phyloP scores from a whole-genome alignment of 1,140 invertebrate genomes.

The Aphaenogaster ashmeadi region DNA sequence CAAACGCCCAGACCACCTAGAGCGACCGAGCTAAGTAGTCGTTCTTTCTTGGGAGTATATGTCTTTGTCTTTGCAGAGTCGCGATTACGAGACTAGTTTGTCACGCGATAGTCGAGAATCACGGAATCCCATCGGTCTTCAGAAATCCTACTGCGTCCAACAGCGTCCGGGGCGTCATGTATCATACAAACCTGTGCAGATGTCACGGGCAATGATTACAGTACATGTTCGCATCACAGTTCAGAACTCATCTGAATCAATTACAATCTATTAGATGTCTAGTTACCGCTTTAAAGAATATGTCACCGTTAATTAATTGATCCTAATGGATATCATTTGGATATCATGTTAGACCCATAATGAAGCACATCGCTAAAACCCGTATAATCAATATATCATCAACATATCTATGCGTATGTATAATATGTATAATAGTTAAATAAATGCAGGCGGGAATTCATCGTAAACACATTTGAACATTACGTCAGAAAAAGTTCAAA shows the following conservation, averaged over 20 bases:
- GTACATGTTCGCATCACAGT: conserved; percentile 25
- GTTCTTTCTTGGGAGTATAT: conserved; percentile 56
- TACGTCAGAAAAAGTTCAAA: background rate
- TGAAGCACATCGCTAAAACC: background rate
- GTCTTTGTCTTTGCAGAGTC: conserved; percentile 60
- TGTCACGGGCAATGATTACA: conserved; percentile 43
- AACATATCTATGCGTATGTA: background rate
- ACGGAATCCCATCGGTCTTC: conserved; percentile 64
- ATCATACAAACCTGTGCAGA: conserved; percentile 44
- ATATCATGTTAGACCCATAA: background rate
- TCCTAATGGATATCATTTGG: background rate
- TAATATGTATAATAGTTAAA: background rate
- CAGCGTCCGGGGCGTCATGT: conserved; percentile 20
- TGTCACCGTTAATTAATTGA: conserved; percentile 32
- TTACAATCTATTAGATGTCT: conserved; percentile 16
- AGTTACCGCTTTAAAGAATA: conserved; percentile 9
- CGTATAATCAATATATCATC: background rate
- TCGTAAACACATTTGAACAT: background rate
- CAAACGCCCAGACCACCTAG: conserved; percentile 13
- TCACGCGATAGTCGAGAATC: conserved; percentile 68
- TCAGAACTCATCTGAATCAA: conserved; percentile 34
- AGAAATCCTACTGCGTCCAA: conserved; percentile 34
- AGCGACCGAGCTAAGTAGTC: conserved; percentile 61
- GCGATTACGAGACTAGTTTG: conserved; percentile 69
- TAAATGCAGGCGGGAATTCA: background rate